Evolutionary conservation across 2,113 vertebrate genomes (phyloP).

Genomic region (Grus americana): DNA sequence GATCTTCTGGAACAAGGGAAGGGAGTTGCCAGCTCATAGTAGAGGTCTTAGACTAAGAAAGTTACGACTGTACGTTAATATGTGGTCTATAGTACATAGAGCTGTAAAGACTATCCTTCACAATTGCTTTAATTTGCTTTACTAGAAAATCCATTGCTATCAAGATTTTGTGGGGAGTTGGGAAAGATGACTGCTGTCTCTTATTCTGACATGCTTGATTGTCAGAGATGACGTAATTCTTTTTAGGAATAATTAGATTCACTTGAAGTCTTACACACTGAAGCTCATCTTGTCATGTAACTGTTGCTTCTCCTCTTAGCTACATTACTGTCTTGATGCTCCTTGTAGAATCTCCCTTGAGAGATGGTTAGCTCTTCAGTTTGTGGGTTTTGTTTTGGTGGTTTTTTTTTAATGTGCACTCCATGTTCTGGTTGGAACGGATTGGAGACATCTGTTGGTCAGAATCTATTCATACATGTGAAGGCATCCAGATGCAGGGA

Average conservation of each 20-base stretch:
- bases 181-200: not conserved
- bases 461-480: not conserved
- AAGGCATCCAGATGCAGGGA: fast-evolving
- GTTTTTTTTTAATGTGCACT: not conserved
- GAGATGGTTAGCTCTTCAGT: not conserved
- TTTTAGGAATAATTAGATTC: not conserved
- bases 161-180: not conserved
- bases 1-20: not conserved
- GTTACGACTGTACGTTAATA: no score
- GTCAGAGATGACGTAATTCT: not conserved
- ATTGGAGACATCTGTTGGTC: not conserved
- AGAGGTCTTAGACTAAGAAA: not conserved
- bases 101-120: not conserved
- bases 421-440: not conserved
- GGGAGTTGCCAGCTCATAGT: not conserved
- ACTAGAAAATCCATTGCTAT: not conserved
- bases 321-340: fast-evolving
- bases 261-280: not conserved
- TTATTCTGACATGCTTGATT: not conserved
- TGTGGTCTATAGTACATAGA: not conserved
- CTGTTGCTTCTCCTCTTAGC: not conserved
- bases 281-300: not conserved
- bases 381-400: not conserved
- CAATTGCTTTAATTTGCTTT: not conserved
- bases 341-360: not conserved